phyloP scores from a whole-genome alignment of 2,888 invertebrate species.

The Heliconius sara region DNA sequence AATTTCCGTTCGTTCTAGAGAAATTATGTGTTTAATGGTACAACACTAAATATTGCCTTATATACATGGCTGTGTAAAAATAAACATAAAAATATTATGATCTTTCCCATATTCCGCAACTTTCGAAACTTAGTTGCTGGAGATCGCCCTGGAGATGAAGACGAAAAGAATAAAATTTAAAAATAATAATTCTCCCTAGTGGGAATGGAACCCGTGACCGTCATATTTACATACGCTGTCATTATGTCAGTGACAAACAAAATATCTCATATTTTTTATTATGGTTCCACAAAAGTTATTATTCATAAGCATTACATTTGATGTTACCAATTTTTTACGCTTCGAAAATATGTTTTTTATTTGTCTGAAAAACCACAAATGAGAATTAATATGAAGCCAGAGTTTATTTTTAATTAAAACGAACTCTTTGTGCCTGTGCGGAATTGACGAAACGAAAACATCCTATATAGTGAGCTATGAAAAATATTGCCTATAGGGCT shows the following conservation, averaged over 20 bases:
- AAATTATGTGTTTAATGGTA: too few relatives aligned
- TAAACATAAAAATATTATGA: too few relatives aligned
- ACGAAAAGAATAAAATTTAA: neutral
- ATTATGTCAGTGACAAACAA: neutral
- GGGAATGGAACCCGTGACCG: neutral
- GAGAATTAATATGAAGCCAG: slow-evolving; percentile 23
- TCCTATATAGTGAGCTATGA: neutral
- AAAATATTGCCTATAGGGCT: neutral
- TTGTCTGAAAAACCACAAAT: slow-evolving; percentile 25
- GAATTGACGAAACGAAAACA: slow-evolving; percentile 16
- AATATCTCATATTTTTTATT: neutral
- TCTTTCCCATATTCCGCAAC: too few relatives aligned
- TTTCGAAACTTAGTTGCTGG: too few relatives aligned
- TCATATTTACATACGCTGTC: neutral
- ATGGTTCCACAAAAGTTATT: slow-evolving; percentile 12
- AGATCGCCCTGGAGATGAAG: too few relatives aligned
- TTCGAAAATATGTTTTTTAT: slow-evolving; percentile 24
- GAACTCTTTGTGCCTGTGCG: slow-evolving; percentile 9
- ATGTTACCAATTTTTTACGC: slow-evolving; percentile 20
- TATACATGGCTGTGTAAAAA: too few relatives aligned
- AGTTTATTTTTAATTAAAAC: slow-evolving; percentile 33
- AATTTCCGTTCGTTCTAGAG: too few relatives aligned
- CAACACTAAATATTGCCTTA: too few relatives aligned
- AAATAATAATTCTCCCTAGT: neutral
- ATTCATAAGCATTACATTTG: slow-evolving; percentile 20